Base-by-base conservation (phyloP, 2,797 vertebrate genomes). In the Macroramphosus scolopax region DNA sequence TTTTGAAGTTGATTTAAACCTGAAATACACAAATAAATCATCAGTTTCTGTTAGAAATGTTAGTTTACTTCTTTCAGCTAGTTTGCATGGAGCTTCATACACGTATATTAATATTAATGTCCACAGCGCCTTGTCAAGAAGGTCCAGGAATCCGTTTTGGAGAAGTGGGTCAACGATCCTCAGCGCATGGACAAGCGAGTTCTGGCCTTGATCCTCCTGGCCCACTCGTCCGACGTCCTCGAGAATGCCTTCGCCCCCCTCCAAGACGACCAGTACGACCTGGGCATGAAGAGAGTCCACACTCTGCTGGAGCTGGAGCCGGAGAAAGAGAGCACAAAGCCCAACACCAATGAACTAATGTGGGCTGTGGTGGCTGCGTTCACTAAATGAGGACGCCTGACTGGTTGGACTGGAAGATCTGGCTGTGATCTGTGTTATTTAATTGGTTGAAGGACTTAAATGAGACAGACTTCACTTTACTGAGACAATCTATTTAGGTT, bases 201-300 rank as follows among this genome's bases (percentile, higher is more conserved):
- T 58, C 88, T 98, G 75, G 89, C 94, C 20, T 92, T 98, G 1
- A 92, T 98, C 71, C 95, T 98, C 22, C 86, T 98, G 64, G 95
- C 96, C 24, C 95, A 98, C 47, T 95, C 95, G 3, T 98, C 96
- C 0, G 96, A 98, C 40, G 96, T 98, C 17, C 90, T 98, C 24
- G 96, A 99, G 89, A 99, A 98, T 16, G 95, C 96, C 65, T 98
- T 98, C 16, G 93, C 95, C n/a, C 96, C 96, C 0, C 93, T 98
- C 11, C 83, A 96, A 79, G 96, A 98, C 2, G 95, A 98, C 75
- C 95, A 97, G 85, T 98, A 98, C 44, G 95, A 98, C 84, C 80
- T 97, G 61, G 95, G 92, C 75, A 97, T 96, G 86, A 97, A 95
- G 87, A 90, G 95, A 74, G 93, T 97, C 58, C 92, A 94, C 60